Percentiles rank a stretch among this genome's conserved stretches.
These are phyloP conservation scores for Myiagra hebetior DNA, from an alignment of 2,113 vertebrate genomes.

Conservation along the genomic window DNA sequence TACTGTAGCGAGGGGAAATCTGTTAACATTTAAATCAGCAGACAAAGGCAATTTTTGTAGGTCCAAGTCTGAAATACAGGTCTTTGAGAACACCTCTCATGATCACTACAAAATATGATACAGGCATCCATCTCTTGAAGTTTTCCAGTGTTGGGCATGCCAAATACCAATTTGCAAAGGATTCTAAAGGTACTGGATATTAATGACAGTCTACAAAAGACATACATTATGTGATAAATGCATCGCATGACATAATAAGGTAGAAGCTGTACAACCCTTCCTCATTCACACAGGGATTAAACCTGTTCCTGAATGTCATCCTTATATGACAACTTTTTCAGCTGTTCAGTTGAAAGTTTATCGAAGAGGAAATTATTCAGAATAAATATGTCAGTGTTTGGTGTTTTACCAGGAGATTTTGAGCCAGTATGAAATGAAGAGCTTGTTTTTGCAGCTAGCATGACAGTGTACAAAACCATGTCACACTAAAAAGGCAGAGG, in stretches of 20 bases:
- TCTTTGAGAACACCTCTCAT: not conserved
- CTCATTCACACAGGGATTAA: not conserved
- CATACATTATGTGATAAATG: not conserved
- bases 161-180: not conserved
- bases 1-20: not conserved
- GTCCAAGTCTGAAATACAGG: not conserved
- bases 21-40: not conserved
- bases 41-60: not conserved
- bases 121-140: not conserved
- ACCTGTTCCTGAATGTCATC: not conserved
- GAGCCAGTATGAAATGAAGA: not conserved
- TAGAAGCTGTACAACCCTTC: not conserved
- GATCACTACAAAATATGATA: not conserved
- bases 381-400: not conserved
- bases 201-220: not conserved
- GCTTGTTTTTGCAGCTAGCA: not conserved
- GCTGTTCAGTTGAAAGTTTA: not conserved
- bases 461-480: not conserved
- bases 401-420: not conserved
- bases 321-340: not conserved
- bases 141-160: not conserved
- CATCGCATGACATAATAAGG: not conserved
- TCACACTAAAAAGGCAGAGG: not conserved
- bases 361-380: not conserved
- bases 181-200: not conserved